phyloP scores from a whole-genome alignment of 2,888 invertebrate genomes.

The Itoplectis maculator region DNA sequence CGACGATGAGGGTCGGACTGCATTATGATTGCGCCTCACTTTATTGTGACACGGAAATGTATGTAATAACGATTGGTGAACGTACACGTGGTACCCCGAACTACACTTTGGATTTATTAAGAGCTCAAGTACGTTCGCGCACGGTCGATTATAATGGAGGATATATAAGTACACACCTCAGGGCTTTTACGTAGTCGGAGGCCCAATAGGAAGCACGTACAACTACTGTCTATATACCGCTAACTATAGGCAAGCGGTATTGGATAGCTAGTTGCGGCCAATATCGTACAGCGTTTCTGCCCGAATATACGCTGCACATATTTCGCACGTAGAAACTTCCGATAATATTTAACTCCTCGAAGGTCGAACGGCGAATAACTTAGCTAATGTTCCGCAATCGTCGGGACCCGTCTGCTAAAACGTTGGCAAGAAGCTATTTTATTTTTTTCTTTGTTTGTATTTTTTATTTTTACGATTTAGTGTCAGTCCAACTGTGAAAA shows the following conservation, averaged over 20 bases:
- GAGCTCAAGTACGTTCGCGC: slow-evolving; percentile 33
- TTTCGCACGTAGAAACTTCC: not conserved
- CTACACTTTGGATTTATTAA: not conserved
- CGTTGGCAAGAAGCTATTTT: too few relatives aligned
- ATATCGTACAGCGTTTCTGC: not conserved
- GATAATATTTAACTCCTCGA: slow-evolving; percentile 1
- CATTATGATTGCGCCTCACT: not conserved
- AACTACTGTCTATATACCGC: not conserved
- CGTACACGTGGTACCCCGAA: slow-evolving; percentile 44
- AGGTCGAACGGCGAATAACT: not conserved
- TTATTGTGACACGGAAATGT: not conserved
- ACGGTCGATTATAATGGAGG: slow-evolving; percentile 17
- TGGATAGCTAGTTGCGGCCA: not conserved
- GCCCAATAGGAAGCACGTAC: slow-evolving; percentile 5
- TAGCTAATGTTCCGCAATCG: not conserved
- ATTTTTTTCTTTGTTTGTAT: too few relatives aligned
- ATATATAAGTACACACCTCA: slow-evolving; percentile 4
- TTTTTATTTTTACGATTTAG: too few relatives aligned
- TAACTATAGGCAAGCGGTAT: not conserved
- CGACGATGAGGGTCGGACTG: not conserved
- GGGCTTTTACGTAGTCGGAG: slow-evolving; percentile 14
- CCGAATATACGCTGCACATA: slow-evolving; percentile 7
- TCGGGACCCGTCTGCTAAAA: too few relatives aligned
- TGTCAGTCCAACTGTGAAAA: too few relatives aligned
- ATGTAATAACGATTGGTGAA: slow-evolving; percentile 9